A percentile compares a stretch with the other conserved stretches of the same genome.
Conservation (phyloP, 2,113 vertebrate genomes). For the Pachyramphus minor region DNA sequence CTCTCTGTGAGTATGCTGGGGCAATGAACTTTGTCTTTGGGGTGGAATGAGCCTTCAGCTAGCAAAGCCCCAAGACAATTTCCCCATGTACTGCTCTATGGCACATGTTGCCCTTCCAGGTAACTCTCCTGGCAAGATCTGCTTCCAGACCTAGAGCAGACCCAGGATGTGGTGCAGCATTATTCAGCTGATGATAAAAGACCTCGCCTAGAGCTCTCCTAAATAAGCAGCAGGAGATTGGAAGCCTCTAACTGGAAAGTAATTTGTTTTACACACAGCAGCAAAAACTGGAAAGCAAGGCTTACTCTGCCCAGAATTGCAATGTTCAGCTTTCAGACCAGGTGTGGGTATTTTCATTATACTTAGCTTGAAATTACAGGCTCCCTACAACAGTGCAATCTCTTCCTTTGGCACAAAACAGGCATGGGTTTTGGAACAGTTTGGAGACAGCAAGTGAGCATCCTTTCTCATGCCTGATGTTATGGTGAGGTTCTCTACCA, state of each 20-base stretch:
- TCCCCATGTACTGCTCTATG: neutral
- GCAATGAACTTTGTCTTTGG: neutral
- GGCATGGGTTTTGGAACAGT: neutral
- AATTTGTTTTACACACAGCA: neutral
- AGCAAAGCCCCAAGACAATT: neutral
- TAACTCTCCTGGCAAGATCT: neutral
- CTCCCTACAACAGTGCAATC: neutral
- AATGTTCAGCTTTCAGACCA: neutral
- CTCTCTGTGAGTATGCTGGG: neutral
- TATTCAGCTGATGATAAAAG: neutral
- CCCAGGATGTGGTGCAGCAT: neutral
- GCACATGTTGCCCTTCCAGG: neutral
- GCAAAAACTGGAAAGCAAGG: neutral
- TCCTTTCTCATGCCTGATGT: neutral
- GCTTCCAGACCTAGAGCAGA: neutral
- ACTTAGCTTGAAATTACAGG: neutral
- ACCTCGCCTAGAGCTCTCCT: neutral
- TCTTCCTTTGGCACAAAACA: neutral
- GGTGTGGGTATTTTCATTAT: neutral
- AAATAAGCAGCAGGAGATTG: neutral
- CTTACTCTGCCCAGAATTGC: neutral
- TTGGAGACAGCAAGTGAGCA: neutral
- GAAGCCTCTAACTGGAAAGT: neutral
- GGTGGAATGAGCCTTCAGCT: neutral
- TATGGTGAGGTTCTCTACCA: fast-evolving